Percentiles rank a stretch among this genome's conserved stretches.
phyloP scores from a whole-genome alignment of 1,140 invertebrate genomes.

The Ctenoplectra terminalis region DNA sequence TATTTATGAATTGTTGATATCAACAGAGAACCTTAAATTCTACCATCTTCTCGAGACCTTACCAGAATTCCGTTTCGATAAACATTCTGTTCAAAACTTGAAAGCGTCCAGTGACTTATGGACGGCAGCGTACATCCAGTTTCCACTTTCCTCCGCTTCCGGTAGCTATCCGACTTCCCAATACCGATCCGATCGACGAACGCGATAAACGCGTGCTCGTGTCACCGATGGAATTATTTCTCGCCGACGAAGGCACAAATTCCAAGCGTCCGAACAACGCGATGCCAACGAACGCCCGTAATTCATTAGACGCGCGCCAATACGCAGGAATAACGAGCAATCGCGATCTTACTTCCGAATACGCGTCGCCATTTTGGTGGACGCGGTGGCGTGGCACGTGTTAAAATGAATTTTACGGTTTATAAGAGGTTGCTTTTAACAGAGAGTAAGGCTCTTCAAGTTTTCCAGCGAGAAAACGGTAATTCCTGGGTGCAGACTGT shows the following conservation, averaged over 20 bases:
- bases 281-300: background rate
- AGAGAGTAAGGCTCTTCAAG: background rate
- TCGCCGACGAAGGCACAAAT: background rate
- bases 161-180: no score
- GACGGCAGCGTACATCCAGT: no score
- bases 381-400: background rate
- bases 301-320: conserved; percentile 39
- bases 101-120: no score
- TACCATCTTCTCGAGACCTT: no score
- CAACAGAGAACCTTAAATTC: no score
- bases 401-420: background rate
- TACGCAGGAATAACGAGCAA: conserved; percentile 40
- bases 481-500: background rate
- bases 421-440: no score
- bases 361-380: background rate
- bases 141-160: no score
- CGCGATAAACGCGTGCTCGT: conserved; percentile 19
- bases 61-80: no score
- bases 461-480: background rate
- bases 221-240: conserved; percentile 1
- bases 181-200: no score
- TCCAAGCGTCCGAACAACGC: background rate
- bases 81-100: no score
- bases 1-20: no score
- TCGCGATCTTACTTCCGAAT: background rate